Percentiles rank a stretch among this genome's conserved stretches.
These are phyloP conservation scores for Rhinoraja longicauda DNA, from an alignment of 2,797 vertebrate genomes.

Conservation along the genomic window DNA sequence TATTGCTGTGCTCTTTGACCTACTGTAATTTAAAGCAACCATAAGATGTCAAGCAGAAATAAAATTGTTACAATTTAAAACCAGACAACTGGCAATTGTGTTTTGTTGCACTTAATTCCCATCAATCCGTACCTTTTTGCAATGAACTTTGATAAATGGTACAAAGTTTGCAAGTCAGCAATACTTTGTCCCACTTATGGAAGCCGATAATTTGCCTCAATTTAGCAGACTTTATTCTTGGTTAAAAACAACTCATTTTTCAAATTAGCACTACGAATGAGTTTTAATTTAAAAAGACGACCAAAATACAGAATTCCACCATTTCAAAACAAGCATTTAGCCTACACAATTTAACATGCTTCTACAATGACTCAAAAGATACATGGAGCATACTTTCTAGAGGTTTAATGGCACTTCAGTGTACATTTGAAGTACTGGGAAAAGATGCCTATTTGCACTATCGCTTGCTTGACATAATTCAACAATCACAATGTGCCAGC, in stretches of 20 bases:
- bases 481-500: slow-evolving; percentile 38
- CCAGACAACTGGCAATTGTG: background rate
- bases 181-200: slow-evolving; percentile 13
- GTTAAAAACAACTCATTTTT: slow-evolving; percentile 36
- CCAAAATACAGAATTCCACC: slow-evolving; percentile 39
- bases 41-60: background rate
- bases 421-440: slow-evolving; percentile 35
- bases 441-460: slow-evolving; percentile 33
- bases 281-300: slow-evolving; percentile 39
- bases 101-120: background rate
- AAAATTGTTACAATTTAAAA: background rate
- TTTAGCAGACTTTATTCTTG: background rate
- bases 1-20: background rate
- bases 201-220: slow-evolving; percentile 2
- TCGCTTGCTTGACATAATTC: slow-evolving; percentile 38
- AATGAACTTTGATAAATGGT: background rate
- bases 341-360: slow-evolving; percentile 38
- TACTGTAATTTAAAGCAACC: background rate
- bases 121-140: slow-evolving; percentile 10
- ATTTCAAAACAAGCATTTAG: slow-evolving; percentile 37
- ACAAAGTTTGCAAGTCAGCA: slow-evolving; percentile 10
- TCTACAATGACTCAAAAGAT: slow-evolving; percentile 37
- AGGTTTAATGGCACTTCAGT: slow-evolving; percentile 38
- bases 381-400: slow-evolving; percentile 39
- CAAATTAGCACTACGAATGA: slow-evolving; percentile 34